phyloP scores from a whole-genome alignment of 1,140 invertebrate genomes.

The Tetramorium parvispinum region DNA sequence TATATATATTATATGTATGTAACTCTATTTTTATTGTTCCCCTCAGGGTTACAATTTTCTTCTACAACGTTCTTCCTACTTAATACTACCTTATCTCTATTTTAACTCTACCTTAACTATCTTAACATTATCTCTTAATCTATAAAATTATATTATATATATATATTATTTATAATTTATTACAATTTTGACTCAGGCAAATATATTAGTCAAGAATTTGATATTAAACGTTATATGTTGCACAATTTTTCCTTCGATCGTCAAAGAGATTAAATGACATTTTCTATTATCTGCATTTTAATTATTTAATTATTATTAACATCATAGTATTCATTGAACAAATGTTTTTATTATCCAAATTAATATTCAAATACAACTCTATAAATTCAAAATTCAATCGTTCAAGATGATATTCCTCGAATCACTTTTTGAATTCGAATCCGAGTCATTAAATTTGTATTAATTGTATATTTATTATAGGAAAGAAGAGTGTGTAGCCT shows the following conservation, averaged over 20 bases:
- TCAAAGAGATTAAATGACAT: neutral
- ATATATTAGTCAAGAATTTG: neutral
- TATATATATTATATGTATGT: too few relatives aligned
- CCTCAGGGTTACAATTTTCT: too few relatives aligned
- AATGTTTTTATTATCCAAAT: neutral
- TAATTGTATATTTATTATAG: slow-evolving; percentile 40
- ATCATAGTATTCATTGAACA: neutral
- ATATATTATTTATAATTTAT: too few relatives aligned
- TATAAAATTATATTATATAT: too few relatives aligned
- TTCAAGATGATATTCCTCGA: neutral
- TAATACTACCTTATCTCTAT: too few relatives aligned
- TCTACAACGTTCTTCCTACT: too few relatives aligned
- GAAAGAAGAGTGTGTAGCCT: neutral
- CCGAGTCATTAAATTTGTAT: neutral
- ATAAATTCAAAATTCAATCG: neutral
- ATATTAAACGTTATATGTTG: neutral
- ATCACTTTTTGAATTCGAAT: neutral
- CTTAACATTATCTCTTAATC: too few relatives aligned
- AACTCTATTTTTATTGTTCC: too few relatives aligned
- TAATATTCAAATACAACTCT: neutral
- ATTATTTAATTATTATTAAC: too few relatives aligned
- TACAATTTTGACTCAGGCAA: neutral
- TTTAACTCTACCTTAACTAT: too few relatives aligned
- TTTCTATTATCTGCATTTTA: neutral
- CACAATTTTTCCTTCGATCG: slow-evolving; percentile 24